Conservation (phyloP, 2,797 vertebrate species). For the Oophaga sylvatica region DNA sequence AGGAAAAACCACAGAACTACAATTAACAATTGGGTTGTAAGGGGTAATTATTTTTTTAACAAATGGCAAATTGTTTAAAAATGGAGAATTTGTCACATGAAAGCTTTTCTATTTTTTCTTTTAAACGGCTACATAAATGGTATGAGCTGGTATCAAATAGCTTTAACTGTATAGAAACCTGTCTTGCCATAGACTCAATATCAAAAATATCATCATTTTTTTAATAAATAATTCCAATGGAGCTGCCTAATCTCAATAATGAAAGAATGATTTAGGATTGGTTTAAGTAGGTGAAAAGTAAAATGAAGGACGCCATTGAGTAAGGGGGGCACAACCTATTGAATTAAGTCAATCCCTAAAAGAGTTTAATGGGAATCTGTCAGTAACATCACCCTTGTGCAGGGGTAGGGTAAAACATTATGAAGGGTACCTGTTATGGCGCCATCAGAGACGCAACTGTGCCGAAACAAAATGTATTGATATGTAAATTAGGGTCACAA, state of each 20-base stretch:
- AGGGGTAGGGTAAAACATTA: too few relatives aligned
- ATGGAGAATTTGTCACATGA: background rate
- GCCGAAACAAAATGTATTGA: too few relatives aligned
- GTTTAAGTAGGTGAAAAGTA: background rate
- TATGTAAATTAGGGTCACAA: too few relatives aligned
- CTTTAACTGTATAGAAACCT: background rate
- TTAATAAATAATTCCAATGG: too few relatives aligned
- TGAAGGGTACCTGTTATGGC: too few relatives aligned
- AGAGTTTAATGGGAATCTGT: too few relatives aligned
- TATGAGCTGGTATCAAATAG: background rate
- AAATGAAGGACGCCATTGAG: background rate
- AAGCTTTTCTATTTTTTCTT: background rate
- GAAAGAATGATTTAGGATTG: background rate
- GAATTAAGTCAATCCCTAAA: too few relatives aligned
- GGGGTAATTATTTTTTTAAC: constrained; percentile 18
- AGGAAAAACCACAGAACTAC: background rate
- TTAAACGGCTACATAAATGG: background rate
- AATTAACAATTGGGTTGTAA: background rate
- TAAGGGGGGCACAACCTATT: background rate
- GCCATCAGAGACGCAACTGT: too few relatives aligned
- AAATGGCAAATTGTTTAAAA: background rate
- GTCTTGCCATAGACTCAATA: background rate
- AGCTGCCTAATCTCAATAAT: background rate
- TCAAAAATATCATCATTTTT: background rate
- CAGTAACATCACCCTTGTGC: too few relatives aligned